A percentile compares a stretch with the other conserved stretches of the same genome.
Evolutionary conservation across 2,113 vertebrate genomes (phyloP).

Genomic region (Arizona elegans): DNA sequence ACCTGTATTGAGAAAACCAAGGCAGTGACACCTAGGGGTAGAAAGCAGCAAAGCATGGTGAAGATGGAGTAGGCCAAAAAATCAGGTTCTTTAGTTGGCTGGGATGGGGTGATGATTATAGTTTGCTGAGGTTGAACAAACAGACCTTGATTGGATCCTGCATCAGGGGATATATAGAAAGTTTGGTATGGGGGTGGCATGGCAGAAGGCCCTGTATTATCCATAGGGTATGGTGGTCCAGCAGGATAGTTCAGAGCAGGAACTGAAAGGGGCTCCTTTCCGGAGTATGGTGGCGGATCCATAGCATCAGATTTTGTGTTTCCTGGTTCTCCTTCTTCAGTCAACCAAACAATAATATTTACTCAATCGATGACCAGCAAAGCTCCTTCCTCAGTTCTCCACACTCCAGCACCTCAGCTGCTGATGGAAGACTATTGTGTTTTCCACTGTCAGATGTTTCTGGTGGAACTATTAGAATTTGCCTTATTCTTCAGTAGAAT

Average conservation of each 20-base stretch:
- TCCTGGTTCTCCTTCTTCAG: neutral
- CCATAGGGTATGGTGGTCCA: neutral
- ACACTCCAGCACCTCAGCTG: neutral
- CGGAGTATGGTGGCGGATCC: neutral
- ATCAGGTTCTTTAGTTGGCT: slow-evolving; percentile 45
- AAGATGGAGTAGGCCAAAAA: slow-evolving; percentile 77
- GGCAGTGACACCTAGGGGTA: slow-evolving; percentile 72
- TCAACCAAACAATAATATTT: neutral
- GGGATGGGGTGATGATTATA: neutral
- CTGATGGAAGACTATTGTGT: neutral
- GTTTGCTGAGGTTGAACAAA: neutral
- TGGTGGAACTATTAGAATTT: neutral
- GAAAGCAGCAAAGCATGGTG: slow-evolving; percentile 75
- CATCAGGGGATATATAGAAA: neutral
- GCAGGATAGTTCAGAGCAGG: neutral
- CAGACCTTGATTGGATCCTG: neutral
- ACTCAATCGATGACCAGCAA: neutral
- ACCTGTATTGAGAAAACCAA: slow-evolving; percentile 70
- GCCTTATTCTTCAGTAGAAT: neutral
- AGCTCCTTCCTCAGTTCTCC: neutral
- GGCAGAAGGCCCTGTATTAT: neutral
- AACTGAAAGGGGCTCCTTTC: no score
- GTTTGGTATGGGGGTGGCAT: neutral
- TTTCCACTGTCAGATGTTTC: neutral
- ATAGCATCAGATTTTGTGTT: neutral